Evolutionary conservation across 2,797 vertebrate species (phyloP), one percentile per base, ranked within the genome.

Genomic region (Pangasius larnaudii): DNA sequence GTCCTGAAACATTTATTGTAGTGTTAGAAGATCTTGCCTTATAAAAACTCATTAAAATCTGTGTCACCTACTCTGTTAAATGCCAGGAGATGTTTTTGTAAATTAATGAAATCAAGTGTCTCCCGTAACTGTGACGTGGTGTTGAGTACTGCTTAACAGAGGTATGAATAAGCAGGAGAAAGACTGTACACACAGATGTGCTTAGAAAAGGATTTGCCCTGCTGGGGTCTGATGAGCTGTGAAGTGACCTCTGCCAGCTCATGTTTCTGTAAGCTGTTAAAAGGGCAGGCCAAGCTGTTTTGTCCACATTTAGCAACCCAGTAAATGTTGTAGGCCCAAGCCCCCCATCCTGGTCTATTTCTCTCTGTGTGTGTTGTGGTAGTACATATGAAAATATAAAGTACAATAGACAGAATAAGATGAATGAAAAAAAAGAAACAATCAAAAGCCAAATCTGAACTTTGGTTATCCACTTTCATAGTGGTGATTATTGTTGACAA

Each of bases 191-290:
- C 75, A 22, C 49, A 56, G 51, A 56, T 56, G 51, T 78, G 51
- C 30, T 78, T 56, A 33, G 51, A 56, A 53, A 24, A 39, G 74
- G 33, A 69, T 81, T 71, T 87, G 0, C 18, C 49, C 67, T 49
- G 59, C 61, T 84, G 72, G 22, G 81, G 18, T 77, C 71, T 61
- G 72, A 86, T 42, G 42, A 58, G 63, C 65, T 65, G 22, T 36
- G 65, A 59, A 33, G 16, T 13, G 39, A 30, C 77, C 58, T 36
- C 61, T 89, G 89, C 89, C 75, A 89, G 53, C 56, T 89, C 86
- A 63, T 69, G 84, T 74, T 81, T 78, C 86, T 67, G 7, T 79
- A 87, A 80, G 72, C 88, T 81, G 88, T 63, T 74, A 36, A 82
- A 58, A 36, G 56, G 53, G 61, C 74, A 84, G 18, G 22, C 63